A percentile compares a stretch with the other conserved stretches of the same genome.
Evolutionary conservation across 1,140 invertebrate genomes (phyloP).

Genomic region (Scaptomyza montana): DNA sequence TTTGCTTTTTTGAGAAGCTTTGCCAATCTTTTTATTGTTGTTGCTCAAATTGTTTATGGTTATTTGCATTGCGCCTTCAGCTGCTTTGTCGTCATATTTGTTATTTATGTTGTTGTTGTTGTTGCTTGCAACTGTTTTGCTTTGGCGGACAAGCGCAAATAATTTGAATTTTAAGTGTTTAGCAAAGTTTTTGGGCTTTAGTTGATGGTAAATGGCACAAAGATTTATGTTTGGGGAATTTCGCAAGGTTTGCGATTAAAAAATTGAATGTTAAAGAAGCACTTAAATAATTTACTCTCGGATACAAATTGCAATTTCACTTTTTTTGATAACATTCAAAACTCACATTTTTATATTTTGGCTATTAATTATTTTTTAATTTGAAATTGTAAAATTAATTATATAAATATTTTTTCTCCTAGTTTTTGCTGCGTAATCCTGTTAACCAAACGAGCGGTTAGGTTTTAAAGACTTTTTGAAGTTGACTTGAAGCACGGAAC

Average conservation of each 20-base stretch:
- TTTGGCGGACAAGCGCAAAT: slow-evolving; percentile 46
- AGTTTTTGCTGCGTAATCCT: slow-evolving; percentile 36
- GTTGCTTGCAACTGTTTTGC: slow-evolving; percentile 17
- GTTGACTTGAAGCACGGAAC: slow-evolving; percentile 17
- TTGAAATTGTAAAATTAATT: neutral
- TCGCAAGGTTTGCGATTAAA: slow-evolving; percentile 15
- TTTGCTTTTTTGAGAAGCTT: slow-evolving; percentile 28
- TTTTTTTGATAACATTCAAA: neutral
- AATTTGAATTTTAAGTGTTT: slow-evolving; percentile 43
- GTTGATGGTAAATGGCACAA: slow-evolving; percentile 1
- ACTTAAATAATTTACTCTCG: neutral
- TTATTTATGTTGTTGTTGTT: slow-evolving; percentile 19
- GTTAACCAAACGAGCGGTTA: neutral
- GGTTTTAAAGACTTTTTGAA: neutral
- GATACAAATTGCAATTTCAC: slow-evolving; percentile 1
- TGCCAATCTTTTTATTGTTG: slow-evolving; percentile 25
- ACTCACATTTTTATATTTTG: slow-evolving; percentile 53
- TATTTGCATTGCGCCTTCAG: slow-evolving; percentile 44
- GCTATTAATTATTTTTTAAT: slow-evolving; percentile 7
- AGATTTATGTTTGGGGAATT: slow-evolving; percentile 19
- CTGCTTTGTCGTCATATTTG: slow-evolving; percentile 15
- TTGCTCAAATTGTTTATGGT: slow-evolving; percentile 61
- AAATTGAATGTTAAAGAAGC: neutral
- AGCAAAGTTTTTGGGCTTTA: slow-evolving; percentile 24
- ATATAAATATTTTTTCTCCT: neutral